Percentiles rank a stretch among this genome's conserved stretches.
Evolutionary conservation across 2,113 vertebrate genomes (phyloP).

Genomic region (Isurus oxyrinchus): DNA sequence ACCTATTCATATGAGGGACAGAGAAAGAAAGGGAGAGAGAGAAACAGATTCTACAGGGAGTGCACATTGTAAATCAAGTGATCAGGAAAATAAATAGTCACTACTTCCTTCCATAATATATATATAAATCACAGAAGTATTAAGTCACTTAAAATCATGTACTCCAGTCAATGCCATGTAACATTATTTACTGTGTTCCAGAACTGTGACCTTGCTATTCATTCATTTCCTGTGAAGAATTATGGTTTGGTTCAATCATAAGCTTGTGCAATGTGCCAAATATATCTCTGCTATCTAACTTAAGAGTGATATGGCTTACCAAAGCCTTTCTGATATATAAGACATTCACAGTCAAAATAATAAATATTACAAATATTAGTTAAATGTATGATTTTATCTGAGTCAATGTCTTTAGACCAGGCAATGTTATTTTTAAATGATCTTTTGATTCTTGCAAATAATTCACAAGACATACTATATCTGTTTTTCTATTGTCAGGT

Average conservation of each 20-base stretch:
- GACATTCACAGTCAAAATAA: neutral
- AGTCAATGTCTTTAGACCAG: neutral
- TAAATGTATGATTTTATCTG: neutral
- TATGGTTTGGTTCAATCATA: neutral
- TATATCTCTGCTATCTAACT: neutral
- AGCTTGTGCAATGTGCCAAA: neutral
- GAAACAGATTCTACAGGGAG: neutral
- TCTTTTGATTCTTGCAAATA: neutral
- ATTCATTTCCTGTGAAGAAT: neutral
- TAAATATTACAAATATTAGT: neutral
- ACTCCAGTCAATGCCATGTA: neutral
- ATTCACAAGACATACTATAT: neutral
- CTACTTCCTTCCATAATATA: neutral
- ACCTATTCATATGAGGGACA: neutral
- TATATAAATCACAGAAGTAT: neutral
- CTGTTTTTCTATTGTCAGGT: no score
- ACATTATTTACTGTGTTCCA: constrained; percentile 15
- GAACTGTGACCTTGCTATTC: constrained; percentile 7
- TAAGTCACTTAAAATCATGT: constrained; percentile 19
- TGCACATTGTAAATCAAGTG: neutral
- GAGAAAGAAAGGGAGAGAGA: neutral
- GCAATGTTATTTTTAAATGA: neutral
- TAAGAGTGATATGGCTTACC: neutral
- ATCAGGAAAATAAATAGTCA: neutral
- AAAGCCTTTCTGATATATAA: neutral